A percentile compares a stretch with the other conserved stretches of the same genome.
Conservation (phyloP, 2,113 vertebrate species). For the Megaleporinus macrocephalus region DNA sequence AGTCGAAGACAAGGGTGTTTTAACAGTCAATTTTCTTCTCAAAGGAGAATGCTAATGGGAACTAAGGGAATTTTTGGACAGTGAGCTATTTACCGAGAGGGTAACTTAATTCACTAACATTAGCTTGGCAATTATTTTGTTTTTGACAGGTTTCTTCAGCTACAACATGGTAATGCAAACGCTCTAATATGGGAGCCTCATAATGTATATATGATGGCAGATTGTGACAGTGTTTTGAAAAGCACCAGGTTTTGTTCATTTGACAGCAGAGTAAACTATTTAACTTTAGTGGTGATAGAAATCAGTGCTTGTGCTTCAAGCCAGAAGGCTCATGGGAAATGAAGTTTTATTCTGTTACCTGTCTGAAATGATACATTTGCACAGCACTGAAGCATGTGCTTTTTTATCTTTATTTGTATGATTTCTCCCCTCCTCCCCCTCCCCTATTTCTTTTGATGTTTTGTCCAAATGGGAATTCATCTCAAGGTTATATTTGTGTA, state of each 20-base stretch:
- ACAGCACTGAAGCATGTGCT: constrained; percentile 94
- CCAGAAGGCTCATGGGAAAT: constrained; percentile 71
- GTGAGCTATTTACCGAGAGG: not conserved
- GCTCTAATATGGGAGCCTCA: not conserved
- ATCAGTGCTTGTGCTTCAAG: constrained; percentile 81
- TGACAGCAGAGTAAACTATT: not conserved
- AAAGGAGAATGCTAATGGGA: not conserved
- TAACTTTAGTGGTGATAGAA: constrained; percentile 56
- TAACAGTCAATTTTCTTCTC: not conserved
- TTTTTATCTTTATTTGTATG: constrained; percentile 88
- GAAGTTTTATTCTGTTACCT: constrained; percentile 70
- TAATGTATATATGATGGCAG: not conserved
- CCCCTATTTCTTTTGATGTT: constrained; percentile 85
- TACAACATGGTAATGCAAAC: not conserved
- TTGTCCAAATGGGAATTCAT: constrained; percentile 90
- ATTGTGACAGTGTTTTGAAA: not conserved
- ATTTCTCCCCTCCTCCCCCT: constrained; percentile 60
- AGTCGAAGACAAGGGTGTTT: no score
- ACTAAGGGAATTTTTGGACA: not conserved
- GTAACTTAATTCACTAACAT: not conserved
- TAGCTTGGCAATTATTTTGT: not conserved
- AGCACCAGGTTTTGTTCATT: no score
- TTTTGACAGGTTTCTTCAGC: no score
- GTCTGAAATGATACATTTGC: constrained; percentile 84
- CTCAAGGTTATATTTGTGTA: constrained; percentile 92